Conservation (phyloP, 2,888 invertebrate genomes). For the Drosophila ustulata region DNA sequence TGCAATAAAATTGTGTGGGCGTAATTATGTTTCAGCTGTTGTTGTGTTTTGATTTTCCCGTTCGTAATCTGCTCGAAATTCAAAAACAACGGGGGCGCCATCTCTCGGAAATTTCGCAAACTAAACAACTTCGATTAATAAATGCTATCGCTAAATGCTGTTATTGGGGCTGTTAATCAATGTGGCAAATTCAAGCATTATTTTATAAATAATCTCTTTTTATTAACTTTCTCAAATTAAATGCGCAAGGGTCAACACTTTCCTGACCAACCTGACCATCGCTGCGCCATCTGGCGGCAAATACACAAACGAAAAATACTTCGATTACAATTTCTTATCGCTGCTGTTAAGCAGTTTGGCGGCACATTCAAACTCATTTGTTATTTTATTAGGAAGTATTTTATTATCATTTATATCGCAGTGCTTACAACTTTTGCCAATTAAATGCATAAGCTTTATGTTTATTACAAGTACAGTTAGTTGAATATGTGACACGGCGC, state of each 20-base stretch:
- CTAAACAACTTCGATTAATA: conserved; percentile 1
- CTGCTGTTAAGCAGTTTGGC: neutral
- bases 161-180: too few species aligned
- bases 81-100: conserved; percentile 14
- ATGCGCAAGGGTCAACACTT: too few species aligned
- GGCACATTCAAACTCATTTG: neutral
- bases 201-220: too few species aligned
- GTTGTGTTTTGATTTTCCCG: conserved; percentile 24
- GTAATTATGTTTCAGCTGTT: conserved; percentile 22
- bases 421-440: conserved; percentile 1
- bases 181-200: neutral
- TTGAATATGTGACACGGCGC: conserved; percentile 63
- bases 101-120: neutral
- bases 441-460: conserved; percentile 7
- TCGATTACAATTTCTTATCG: neutral
- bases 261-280: neutral
- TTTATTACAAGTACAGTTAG: conserved; percentile 35
- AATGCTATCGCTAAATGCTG: neutral
- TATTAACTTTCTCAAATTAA: too few species aligned
- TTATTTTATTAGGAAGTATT: neutral
- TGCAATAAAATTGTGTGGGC: conserved; percentile 63
- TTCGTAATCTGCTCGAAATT: conserved; percentile 21
- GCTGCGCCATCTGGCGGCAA: neutral
- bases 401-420: conserved; percentile 7
- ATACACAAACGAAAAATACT: neutral